Percentiles rank a stretch among this genome's conserved stretches.
Conservation (phyloP, 2,113 vertebrate species). For the Circaetus gallicus region DNA sequence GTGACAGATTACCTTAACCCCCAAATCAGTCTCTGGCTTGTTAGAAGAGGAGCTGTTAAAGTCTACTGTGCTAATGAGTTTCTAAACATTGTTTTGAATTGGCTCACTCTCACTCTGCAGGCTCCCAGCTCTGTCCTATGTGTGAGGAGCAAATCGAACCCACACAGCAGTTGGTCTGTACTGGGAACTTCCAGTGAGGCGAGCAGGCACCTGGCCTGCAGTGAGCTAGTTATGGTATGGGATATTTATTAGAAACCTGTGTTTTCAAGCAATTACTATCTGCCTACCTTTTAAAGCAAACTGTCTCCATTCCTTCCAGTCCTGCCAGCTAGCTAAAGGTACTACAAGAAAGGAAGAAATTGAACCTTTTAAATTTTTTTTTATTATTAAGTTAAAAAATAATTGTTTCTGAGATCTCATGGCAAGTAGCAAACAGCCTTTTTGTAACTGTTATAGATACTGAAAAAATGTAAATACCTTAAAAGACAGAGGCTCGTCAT, state of each 20-base stretch:
- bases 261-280: not conserved
- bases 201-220: not conserved
- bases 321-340: not conserved
- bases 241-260: not conserved
- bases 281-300: constrained; percentile 29
- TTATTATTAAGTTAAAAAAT: not conserved
- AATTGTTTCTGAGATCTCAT: not conserved
- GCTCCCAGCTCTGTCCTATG: not conserved
- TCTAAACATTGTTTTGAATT: not conserved
- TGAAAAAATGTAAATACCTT: not conserved
- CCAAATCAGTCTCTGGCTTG: not conserved
- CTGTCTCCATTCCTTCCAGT: constrained; percentile 9
- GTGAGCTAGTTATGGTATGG: not conserved
- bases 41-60: not conserved
- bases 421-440: not conserved
- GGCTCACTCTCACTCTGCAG: not conserved
- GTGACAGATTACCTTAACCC: not conserved
- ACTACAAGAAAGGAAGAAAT: not conserved
- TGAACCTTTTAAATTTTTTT: not conserved
- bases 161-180: not conserved
- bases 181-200: not conserved
- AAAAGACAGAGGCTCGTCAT: not conserved
- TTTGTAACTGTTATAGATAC: not conserved
- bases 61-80: not conserved
- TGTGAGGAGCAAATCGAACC: not conserved